These are phyloP conservation scores for Notiomystis cincta DNA, from an alignment of 2,113 vertebrate species.

Conservation along the genomic window DNA sequence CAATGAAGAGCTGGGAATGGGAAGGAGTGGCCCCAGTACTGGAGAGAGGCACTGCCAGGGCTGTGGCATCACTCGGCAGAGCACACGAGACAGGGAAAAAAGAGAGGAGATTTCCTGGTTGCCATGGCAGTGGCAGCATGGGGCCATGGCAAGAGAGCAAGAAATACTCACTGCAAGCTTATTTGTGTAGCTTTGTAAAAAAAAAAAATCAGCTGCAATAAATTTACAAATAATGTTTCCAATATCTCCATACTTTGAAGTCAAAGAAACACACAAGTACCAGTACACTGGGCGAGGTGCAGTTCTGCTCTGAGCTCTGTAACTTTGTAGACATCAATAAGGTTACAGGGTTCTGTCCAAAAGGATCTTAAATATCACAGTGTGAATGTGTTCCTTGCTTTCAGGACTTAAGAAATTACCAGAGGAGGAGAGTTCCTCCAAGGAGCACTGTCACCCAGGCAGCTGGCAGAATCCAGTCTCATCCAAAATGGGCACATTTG, in stretches of 20 bases:
- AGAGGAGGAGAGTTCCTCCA: neutral
- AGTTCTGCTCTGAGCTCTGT: neutral
- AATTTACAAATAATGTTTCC: neutral
- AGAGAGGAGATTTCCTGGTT: neutral
- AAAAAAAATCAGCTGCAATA: neutral
- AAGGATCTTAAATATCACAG: neutral
- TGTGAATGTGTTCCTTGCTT: neutral
- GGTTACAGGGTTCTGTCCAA: neutral
- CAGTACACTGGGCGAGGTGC: neutral
- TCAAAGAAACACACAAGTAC: neutral
- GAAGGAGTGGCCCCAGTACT: neutral
- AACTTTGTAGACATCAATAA: neutral
- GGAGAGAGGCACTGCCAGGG: neutral
- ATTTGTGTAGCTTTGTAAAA: neutral
- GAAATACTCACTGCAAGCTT: neutral
- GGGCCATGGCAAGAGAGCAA: conserved; percentile 4
- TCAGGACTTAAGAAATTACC: neutral
- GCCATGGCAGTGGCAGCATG: conserved; percentile 57
- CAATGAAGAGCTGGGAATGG: neutral
- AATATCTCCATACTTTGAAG: neutral
- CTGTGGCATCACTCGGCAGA: neutral
- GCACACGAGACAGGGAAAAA: neutral
- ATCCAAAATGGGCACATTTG: neutral
- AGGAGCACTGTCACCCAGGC: neutral
- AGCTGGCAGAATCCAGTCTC: neutral